These are phyloP conservation scores for Intellagama lesueurii DNA, from an alignment of 2,797 vertebrate species.

Conservation along the genomic window DNA sequence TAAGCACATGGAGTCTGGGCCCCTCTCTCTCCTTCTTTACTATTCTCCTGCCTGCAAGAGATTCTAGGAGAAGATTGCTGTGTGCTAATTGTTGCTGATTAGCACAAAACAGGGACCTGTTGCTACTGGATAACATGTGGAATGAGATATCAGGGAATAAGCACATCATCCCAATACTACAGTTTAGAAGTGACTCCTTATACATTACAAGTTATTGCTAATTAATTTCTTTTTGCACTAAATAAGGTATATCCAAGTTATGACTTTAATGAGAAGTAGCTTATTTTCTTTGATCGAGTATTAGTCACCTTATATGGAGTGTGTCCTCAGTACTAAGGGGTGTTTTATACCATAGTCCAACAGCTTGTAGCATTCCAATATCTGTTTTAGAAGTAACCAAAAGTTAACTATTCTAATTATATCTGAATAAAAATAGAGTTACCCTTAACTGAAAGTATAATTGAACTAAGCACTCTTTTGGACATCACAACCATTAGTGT, in stretches of 20 bases:
- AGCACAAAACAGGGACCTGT: background rate
- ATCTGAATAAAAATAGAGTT: too few species aligned
- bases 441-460: background rate
- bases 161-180: background rate
- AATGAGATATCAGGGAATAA: background rate
- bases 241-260: background rate
- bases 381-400: too few species aligned
- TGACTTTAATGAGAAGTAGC: too few species aligned
- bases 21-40: conserved; percentile 24
- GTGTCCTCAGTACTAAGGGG: too few species aligned
- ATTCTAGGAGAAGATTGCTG: conserved; percentile 10
- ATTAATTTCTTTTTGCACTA: background rate
- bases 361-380: too few species aligned
- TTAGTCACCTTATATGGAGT: too few species aligned
- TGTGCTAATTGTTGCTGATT: background rate
- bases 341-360: too few species aligned
- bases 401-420: too few species aligned
- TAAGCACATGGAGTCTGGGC: conserved; percentile 29
- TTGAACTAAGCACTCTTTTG: background rate
- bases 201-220: background rate
- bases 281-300: too few species aligned
- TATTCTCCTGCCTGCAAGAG: conserved; percentile 13
- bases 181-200: background rate
- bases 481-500: too few species aligned
- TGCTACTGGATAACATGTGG: background rate